phyloP scores from a whole-genome alignment of 2,113 vertebrate species.

The Equus quagga region DNA sequence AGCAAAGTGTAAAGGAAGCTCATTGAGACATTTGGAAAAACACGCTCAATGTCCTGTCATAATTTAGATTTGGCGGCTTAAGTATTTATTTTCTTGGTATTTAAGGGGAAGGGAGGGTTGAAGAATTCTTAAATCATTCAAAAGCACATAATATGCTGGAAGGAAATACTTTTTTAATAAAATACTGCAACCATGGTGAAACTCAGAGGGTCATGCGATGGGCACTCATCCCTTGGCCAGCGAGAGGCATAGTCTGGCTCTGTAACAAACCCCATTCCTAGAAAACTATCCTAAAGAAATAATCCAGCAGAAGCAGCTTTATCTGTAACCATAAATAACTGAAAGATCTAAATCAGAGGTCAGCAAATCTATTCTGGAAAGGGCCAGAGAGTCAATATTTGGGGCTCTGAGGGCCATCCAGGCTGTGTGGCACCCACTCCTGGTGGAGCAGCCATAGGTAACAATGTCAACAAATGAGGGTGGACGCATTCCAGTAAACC shows the following conservation, averaged over 20 bases:
- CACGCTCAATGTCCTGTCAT: background rate
- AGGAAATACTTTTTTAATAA: constrained; percentile 45
- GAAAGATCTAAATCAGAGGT: background rate
- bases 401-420: background rate
- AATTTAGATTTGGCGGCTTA: background rate
- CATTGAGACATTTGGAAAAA: constrained; percentile 38
- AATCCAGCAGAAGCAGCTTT: background rate
- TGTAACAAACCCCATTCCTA: background rate
- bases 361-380: background rate
- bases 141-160: background rate
- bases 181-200: background rate
- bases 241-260: background rate
- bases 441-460: rapidly evolving
- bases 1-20: constrained; percentile 57
- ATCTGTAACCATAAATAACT: background rate
- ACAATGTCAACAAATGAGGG: rapidly evolving
- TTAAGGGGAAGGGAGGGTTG: constrained; percentile 38
- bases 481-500: background rate
- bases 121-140: constrained; percentile 49
- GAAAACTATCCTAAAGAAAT: background rate
- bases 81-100: constrained; percentile 54
- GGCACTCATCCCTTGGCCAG: background rate
- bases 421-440: background rate
- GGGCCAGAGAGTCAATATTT: background rate
- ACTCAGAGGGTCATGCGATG: background rate